Evolutionary conservation across 2,888 invertebrate species (phyloP).

Genomic region (Hyles lineata): DNA sequence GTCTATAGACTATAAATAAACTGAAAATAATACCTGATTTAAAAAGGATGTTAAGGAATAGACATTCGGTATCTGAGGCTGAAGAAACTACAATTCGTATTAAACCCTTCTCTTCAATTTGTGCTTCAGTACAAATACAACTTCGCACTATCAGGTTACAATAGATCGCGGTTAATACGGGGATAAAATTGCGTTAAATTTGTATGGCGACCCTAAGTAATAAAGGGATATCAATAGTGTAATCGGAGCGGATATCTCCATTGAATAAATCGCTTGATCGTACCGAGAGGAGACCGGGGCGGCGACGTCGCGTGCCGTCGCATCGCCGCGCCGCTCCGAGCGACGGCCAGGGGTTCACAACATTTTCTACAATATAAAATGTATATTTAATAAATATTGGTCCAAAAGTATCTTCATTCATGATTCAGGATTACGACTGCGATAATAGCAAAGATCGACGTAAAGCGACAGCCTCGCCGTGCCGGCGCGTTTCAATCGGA

Average conservation of each 20-base stretch:
- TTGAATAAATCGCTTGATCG: conserved; percentile 69
- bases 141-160: not conserved
- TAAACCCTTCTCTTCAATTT: too few species aligned
- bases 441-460: too few species aligned
- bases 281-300: conserved; percentile 41
- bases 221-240: conserved; percentile 63
- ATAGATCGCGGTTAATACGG: conserved; percentile 15
- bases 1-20: too few species aligned
- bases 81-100: too few species aligned
- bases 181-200: conserved; percentile 30
- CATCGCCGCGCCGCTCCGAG: conserved; percentile 33
- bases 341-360: conserved; percentile 44
- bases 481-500: too few species aligned
- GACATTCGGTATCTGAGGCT: too few species aligned
- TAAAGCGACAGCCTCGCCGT: too few species aligned
- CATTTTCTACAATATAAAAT: conserved; percentile 24
- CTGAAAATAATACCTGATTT: too few species aligned
- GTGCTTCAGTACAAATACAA: not conserved
- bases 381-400: too few species aligned
- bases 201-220: conserved; percentile 32
- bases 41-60: too few species aligned
- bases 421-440: too few species aligned
- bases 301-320: conserved; percentile 39
- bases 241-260: conserved; percentile 66
- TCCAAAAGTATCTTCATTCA: too few species aligned